These are phyloP conservation scores for Valencia hispanica DNA, from an alignment of 2,797 vertebrate genomes.

Conservation along the genomic window DNA sequence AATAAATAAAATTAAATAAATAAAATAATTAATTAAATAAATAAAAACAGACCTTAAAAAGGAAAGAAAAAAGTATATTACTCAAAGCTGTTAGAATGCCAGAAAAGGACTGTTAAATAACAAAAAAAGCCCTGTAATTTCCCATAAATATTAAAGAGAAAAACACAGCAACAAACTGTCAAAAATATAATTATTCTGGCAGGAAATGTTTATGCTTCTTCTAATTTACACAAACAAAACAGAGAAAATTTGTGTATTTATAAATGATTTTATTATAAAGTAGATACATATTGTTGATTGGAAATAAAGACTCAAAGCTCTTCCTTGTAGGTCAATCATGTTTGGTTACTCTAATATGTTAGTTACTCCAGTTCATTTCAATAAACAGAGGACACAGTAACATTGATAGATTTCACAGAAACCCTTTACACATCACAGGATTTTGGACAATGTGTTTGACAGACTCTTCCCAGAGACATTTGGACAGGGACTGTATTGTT, in stretches of 20 bases:
- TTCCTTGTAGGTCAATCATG: no score
- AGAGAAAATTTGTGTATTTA: not conserved
- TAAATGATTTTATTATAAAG: not conserved
- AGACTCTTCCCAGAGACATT: constrained; percentile 30
- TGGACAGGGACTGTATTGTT: constrained; percentile 69
- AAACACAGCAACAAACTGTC: not conserved
- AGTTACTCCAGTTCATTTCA: not conserved
- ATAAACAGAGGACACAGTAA: not conserved
- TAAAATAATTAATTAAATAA: no score
- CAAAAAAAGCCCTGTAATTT: not conserved
- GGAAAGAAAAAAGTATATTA: not conserved
- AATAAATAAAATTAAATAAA: no score
- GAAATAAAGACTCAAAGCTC: not conserved
- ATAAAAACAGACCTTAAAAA: not conserved
- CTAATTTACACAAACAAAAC: not conserved
- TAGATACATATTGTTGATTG: not conserved
- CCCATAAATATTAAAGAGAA: not conserved
- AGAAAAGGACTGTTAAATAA: not conserved
- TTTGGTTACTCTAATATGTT: no score
- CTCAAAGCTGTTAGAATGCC: no score
- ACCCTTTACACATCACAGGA: constrained; percentile 13
- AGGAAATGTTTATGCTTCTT: not conserved
- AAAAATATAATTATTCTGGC: not conserved
- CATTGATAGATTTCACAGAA: constrained; percentile 21
- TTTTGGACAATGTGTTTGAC: constrained; percentile 27